phyloP scores from a whole-genome alignment of 92 coral and sea anemone genomes.

The Muricea muricata region DNA sequence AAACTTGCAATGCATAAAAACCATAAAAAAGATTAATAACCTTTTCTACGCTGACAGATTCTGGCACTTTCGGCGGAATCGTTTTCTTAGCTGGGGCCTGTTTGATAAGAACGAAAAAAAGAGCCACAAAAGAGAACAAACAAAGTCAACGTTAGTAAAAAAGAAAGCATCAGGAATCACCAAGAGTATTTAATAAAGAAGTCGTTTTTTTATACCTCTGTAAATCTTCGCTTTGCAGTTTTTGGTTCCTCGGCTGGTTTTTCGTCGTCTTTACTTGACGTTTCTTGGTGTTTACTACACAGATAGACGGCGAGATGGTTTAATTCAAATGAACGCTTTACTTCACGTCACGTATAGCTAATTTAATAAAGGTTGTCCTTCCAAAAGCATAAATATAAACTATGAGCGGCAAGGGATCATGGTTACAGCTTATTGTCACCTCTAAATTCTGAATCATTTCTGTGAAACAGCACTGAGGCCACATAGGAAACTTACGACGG shows the following conservation, averaged over 20 bases:
- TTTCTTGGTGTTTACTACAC: background rate
- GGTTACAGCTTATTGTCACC: too few relatives aligned
- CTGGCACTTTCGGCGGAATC: background rate
- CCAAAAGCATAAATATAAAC: too few relatives aligned
- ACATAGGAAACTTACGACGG: too few relatives aligned
- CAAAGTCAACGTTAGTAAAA: conserved; percentile 15
- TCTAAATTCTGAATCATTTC: too few relatives aligned
- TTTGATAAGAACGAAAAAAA: conserved; percentile 39
- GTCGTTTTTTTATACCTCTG: conserved; percentile 19
- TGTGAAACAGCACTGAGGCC: too few relatives aligned
- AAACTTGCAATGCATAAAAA: background rate
- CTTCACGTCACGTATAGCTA: too few relatives aligned
- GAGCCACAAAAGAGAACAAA: conserved; percentile 35
- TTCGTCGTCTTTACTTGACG: background rate
- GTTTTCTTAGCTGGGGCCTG: conserved; percentile 43
- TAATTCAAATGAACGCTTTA: too few relatives aligned
- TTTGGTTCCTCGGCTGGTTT: background rate
- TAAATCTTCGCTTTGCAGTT: conserved; percentile 30
- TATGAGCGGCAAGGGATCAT: too few relatives aligned
- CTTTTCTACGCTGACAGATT: background rate
- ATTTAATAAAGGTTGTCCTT: too few relatives aligned
- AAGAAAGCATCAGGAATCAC: background rate
- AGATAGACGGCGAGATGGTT: too few relatives aligned
- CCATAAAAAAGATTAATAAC: background rate
- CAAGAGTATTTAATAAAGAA: too few relatives aligned